Conservation (phyloP, 2,797 vertebrate genomes). For the Phrynocephalus forsythii region DNA sequence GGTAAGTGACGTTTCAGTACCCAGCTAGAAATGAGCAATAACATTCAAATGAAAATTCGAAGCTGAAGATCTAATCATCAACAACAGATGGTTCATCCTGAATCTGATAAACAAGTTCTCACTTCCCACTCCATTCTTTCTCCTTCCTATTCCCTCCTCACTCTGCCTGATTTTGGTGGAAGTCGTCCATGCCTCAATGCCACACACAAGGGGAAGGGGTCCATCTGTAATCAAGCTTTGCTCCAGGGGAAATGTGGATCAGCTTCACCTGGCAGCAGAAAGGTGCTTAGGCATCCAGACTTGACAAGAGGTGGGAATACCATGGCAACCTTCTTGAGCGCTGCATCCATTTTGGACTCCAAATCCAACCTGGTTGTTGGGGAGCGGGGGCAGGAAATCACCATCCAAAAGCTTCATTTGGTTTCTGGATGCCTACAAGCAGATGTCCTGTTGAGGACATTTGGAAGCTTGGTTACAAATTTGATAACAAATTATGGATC, state of each 20-base stretch:
- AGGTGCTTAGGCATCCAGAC: conserved; percentile 44
- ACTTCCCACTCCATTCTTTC: conserved; percentile 27
- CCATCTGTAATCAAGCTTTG: conserved; percentile 57
- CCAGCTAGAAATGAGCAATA: conserved; percentile 80
- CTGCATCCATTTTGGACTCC: conserved; percentile 44
- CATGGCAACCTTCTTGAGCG: conserved; percentile 56
- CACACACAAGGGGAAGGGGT: conserved; percentile 26
- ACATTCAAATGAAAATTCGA: conserved; percentile 82
- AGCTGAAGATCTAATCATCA: conserved; percentile 82
- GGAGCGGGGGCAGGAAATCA: conserved; percentile 28
- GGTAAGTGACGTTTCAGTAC: conserved; percentile 64
- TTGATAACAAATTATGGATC: conserved; percentile 42
- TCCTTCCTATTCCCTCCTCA: not conserved
- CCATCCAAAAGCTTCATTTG: conserved; percentile 38
- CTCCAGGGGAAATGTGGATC: conserved; percentile 53
- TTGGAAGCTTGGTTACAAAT: conserved; percentile 59
- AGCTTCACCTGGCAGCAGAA: conserved; percentile 41
- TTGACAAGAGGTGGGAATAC: conserved; percentile 44
- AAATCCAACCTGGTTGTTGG: conserved; percentile 46
- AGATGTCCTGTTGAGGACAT: conserved; percentile 48
- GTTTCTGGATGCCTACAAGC: conserved; percentile 34
- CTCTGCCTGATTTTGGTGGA: conserved; percentile 51
- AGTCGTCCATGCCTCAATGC: conserved; percentile 48
- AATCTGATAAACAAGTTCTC: conserved; percentile 78
- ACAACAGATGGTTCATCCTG: conserved; percentile 80